A percentile compares a stretch with the other conserved stretches of the same genome.
Conservation (phyloP, 2,797 vertebrate genomes). For the Lindbergichthys nudifrons region DNA sequence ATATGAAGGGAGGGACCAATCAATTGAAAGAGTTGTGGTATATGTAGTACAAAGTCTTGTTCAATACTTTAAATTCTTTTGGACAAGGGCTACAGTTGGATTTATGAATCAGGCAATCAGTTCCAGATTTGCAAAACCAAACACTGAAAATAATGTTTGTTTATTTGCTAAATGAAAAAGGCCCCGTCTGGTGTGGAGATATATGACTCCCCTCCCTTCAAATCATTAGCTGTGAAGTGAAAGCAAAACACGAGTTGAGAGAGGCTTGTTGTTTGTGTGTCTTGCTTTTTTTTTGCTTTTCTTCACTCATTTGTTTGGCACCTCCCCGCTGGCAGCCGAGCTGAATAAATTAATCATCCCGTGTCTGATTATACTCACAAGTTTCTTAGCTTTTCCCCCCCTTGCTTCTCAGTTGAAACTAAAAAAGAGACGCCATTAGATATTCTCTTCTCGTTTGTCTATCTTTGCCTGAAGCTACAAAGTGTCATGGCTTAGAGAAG, state of each 20-base stretch:
- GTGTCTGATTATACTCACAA: constrained; percentile 38
- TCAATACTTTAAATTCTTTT: constrained; percentile 18
- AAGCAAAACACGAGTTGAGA: constrained; percentile 44
- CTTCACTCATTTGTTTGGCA: constrained; percentile 60
- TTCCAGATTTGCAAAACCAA: constrained; percentile 58
- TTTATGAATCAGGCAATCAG: constrained; percentile 50
- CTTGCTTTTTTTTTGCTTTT: constrained; percentile 55
- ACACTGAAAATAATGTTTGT: constrained; percentile 46
- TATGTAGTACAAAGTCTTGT: constrained; percentile 16
- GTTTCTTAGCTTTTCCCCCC: background rate
- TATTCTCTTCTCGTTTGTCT: constrained; percentile 47
- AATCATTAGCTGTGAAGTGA: constrained; percentile 48
- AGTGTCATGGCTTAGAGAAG: constrained; percentile 59
- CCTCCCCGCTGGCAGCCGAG: constrained; percentile 61
- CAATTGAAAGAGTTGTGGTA: constrained; percentile 9
- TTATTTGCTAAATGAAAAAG: constrained; percentile 48
- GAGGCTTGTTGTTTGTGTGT: constrained; percentile 56
- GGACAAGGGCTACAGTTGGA: constrained; percentile 14
- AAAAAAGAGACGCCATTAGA: constrained; percentile 45
- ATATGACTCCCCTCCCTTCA: constrained; percentile 30
- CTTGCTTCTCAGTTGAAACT: constrained; percentile 20
- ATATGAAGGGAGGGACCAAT: constrained; percentile 25
- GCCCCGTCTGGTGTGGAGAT: constrained; percentile 37
- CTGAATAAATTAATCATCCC: constrained; percentile 69
- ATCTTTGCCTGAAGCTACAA: constrained; percentile 57